Evolutionary conservation across 2,888 invertebrate species (phyloP).

Genomic region (Oxytorus armatus): DNA sequence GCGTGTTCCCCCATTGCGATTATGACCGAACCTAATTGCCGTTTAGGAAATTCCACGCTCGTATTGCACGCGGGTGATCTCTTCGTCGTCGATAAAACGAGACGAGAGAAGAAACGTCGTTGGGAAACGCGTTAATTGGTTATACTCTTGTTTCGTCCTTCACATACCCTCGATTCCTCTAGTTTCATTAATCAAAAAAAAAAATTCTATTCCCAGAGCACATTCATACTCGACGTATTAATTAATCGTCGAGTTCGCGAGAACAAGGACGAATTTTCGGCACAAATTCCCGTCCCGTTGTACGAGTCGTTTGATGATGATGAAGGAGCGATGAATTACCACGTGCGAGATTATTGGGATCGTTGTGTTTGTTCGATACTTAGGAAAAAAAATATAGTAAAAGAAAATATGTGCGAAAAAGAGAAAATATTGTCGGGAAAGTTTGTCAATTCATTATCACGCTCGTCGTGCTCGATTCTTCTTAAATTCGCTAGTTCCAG

Average conservation of each 20-base stretch:
- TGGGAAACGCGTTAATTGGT: constrained; percentile 42
- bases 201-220: constrained; percentile 10
- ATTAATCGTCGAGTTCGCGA: constrained; percentile 14
- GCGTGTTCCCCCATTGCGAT: constrained; percentile 73
- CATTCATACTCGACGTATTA: neutral
- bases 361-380: neutral
- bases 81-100: constrained; percentile 1
- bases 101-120: constrained; percentile 3
- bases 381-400: neutral
- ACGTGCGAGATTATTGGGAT: neutral
- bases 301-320: constrained; percentile 8
- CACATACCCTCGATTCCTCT: neutral
- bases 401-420: neutral
- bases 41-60: constrained; percentile 52
- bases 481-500: neutral
- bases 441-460: constrained; percentile 3
- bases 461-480: neutral
- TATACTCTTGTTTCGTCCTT: constrained; percentile 1
- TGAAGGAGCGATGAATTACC: neutral
- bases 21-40: constrained; percentile 76
- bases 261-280: neutral
- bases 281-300: constrained; percentile 1
- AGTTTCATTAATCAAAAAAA: constrained; percentile 42
- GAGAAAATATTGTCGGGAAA: neutral
- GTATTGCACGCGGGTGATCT: constrained; percentile 27